Percentiles rank a stretch among this genome's conserved stretches.
phyloP scores from a whole-genome alignment of 2,888 invertebrate species.

The Euclidia mi region DNA sequence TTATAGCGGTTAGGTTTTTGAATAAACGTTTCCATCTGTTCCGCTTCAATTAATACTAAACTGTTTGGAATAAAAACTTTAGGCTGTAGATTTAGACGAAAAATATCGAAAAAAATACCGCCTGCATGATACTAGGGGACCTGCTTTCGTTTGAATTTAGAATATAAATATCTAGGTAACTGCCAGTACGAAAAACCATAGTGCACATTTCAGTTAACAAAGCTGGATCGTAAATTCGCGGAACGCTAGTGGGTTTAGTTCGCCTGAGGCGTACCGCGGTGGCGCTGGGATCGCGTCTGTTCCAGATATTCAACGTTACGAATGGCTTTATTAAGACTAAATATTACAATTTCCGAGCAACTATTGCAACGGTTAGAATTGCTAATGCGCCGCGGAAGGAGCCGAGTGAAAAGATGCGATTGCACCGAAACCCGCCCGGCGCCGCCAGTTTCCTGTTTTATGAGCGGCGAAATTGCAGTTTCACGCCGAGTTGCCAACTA shows the following conservation, averaged over 20 bases:
- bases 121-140: too few species aligned
- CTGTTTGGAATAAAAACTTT: conserved; percentile 17
- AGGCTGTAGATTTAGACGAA: conserved; percentile 16
- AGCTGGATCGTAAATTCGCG: conserved; percentile 74
- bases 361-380: conserved; percentile 84
- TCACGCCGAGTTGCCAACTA: conserved; percentile 72
- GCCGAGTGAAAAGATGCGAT: conserved; percentile 84
- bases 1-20: conserved; percentile 74
- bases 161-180: conserved; percentile 35
- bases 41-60: conserved; percentile 53
- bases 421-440: conserved; percentile 71
- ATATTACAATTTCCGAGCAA: conserved; percentile 86
- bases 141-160: conserved; percentile 25
- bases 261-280: conserved; percentile 72
- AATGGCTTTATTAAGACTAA: conserved; percentile 88
- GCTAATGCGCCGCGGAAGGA: conserved; percentile 80
- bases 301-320: conserved; percentile 84
- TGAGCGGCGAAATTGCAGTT: conserved; percentile 83
- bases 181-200: conserved; percentile 32
- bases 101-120: too few species aligned
- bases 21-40: conserved; percentile 54
- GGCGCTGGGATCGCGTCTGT: conserved; percentile 71
- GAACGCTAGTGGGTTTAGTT: conserved; percentile 59
- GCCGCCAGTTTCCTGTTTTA: conserved; percentile 77
- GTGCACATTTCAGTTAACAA: conserved; percentile 38